Conservation (phyloP, 1,140 invertebrate genomes). For the Eriocheir sinensis region DNA sequence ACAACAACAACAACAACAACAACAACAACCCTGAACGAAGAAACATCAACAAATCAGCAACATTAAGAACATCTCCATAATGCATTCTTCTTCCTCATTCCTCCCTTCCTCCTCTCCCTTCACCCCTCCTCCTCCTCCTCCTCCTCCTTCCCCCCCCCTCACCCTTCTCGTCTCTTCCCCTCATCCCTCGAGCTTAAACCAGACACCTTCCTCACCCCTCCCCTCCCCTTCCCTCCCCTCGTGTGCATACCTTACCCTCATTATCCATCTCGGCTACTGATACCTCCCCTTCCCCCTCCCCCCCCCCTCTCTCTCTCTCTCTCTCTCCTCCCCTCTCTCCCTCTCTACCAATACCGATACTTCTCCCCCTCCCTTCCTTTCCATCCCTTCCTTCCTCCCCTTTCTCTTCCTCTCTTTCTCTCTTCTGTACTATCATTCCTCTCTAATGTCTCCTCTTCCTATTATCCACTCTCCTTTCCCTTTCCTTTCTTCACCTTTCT, state of each 20-base stretch:
- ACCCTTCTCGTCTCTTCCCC: not conserved
- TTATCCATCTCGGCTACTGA: not conserved
- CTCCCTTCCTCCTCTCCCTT: too few species aligned
- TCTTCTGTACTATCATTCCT: too few species aligned
- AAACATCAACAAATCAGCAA: too few species aligned
- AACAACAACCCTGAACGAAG: too few species aligned
- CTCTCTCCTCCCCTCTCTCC: not conserved
- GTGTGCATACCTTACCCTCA: not conserved
- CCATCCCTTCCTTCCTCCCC: too few species aligned
- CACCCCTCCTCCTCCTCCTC: not conserved
- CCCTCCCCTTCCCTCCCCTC: not conserved
- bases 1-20: too few species aligned
- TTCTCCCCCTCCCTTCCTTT: too few species aligned
- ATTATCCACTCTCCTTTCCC: too few species aligned
- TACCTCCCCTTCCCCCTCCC: constrained; percentile 17
- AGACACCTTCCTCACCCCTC: not conserved
- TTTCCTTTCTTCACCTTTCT: not conserved
- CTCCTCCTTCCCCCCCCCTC: not conserved
- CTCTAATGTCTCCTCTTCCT: too few species aligned
- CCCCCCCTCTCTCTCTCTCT: not conserved
- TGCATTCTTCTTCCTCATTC: too few species aligned
- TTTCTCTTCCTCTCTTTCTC: too few species aligned
- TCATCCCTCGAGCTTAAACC: not conserved
- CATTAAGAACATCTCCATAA: not conserved
- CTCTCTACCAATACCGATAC: too few species aligned